These are phyloP conservation scores for Chrysodeixis includens DNA, from an alignment of 2,888 invertebrate genomes.

Conservation along the genomic window DNA sequence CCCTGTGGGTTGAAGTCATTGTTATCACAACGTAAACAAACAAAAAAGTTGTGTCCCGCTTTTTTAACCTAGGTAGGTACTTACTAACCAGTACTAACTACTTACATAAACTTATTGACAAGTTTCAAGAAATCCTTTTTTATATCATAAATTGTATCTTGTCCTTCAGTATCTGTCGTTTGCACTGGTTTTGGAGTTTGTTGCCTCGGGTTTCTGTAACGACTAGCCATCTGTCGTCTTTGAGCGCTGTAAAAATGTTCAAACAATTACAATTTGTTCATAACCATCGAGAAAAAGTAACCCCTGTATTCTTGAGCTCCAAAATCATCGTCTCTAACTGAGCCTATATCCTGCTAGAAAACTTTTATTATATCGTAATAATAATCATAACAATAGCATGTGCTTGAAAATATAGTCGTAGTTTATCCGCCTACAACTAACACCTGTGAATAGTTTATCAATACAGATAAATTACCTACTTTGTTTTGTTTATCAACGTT, in stretches of 20 bases:
- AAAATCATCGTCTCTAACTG: too few relatives aligned
- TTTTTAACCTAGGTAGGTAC: background rate
- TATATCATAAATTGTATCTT: constrained; percentile 19
- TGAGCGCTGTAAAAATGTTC: constrained; percentile 5
- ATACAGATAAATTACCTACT: background rate
- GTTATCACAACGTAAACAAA: too few relatives aligned
- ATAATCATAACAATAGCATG: too few relatives aligned
- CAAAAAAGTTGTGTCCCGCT: background rate
- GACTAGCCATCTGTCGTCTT: constrained; percentile 4
- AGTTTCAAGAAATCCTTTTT: constrained; percentile 34
- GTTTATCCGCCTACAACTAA: background rate
- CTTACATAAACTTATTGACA: constrained; percentile 52
- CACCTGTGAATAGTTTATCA: background rate
- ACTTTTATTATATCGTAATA: too few relatives aligned
- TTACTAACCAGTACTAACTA: too few relatives aligned
- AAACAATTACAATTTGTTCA: too few relatives aligned
- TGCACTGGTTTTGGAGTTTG: background rate
- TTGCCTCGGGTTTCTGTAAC: constrained; percentile 35
- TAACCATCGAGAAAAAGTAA: too few relatives aligned
- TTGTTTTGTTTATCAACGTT: background rate
- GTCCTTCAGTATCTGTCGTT: background rate
- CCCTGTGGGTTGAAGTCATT: too few relatives aligned
- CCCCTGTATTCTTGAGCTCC: background rate
- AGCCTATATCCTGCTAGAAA: too few relatives aligned
- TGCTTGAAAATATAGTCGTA: too few relatives aligned